These are phyloP conservation scores for Pteronotus mesoamericanus DNA, from an alignment of 2,797 vertebrate genomes.

Conservation along the genomic window DNA sequence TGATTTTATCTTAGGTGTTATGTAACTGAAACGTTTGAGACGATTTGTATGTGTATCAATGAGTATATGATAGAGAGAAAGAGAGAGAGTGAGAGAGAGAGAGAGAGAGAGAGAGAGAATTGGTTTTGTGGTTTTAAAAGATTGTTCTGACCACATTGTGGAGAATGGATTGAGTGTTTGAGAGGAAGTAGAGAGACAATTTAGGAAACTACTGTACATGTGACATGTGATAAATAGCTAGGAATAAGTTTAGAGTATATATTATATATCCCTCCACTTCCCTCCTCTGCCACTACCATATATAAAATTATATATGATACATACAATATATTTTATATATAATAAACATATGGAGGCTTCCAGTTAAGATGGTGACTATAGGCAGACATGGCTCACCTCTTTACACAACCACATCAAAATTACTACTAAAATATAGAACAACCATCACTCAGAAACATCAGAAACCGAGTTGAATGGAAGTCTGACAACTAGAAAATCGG, in stretches of 20 bases:
- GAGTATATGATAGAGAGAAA: background rate
- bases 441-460: too few relatives aligned
- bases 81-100: background rate
- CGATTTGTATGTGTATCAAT: background rate
- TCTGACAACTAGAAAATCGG: too few relatives aligned
- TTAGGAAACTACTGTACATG: background rate
- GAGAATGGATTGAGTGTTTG: background rate
- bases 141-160: background rate
- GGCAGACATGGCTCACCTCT: too few relatives aligned
- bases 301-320: background rate
- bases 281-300: background rate
- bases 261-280: background rate
- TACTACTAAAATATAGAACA: too few relatives aligned
- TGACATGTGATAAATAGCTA: background rate
- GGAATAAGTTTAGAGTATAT: background rate
- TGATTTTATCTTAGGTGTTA: background rate
- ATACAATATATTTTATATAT: background rate
- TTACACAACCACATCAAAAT: too few relatives aligned
- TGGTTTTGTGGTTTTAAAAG: background rate
- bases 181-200: background rate
- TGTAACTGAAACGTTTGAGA: background rate
- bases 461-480: too few relatives aligned
- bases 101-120: background rate
- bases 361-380: too few relatives aligned
- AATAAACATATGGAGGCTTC: background rate